Base-by-base conservation (phyloP, 2,888 invertebrate genomes). In the Agrochola litura region DNA sequence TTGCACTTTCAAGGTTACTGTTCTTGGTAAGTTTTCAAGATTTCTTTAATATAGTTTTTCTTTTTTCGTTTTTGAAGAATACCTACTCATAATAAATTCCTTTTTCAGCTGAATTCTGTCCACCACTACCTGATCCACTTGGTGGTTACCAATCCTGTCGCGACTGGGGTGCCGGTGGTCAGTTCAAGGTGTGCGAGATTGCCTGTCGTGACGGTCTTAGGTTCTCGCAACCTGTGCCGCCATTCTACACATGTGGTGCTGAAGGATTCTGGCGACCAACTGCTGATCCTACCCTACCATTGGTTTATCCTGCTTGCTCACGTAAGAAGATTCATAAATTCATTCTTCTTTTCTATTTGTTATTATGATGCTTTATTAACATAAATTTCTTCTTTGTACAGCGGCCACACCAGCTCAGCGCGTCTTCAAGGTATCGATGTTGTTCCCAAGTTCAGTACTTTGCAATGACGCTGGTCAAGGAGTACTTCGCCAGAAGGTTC, bases 211-310 rank as follows among this genome's bases (percentile, higher is more conserved):
- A 97, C 77, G 98, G 99, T n/a, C 96, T 99, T 10, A 97, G 98
- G 86, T 99, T 99, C 97, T 99, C 99, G 0, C 98, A 99, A 92
- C 97, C 98, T 76, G 98, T 99, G n/a, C 99, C 99, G 1, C 98
- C 98, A 87, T 99, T 99, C 97, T 99, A 99, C 94, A 99, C 99
- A 1, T 99, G 99, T 92, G 99, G 99, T n/a, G 98, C 98, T 73
- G 99, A 99, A 97, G 99, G 99, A 61, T 98, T 99, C 95, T 99
- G 99, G 99, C 97, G 99, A 88, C 99, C 99, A 71, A 99, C 98
- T 0, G 97, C 96, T 58, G 98, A 98, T 91, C 98, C 99, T 14
- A 97, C 97, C 67, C 96, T 98, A 89, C 98, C 99, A 52, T 96
- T 99, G 86, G 97, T 98, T n/a, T 99, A 99, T 91, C 99, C 99